Conservation (phyloP, 2,113 vertebrate species). For the Arothron firmamentum region DNA sequence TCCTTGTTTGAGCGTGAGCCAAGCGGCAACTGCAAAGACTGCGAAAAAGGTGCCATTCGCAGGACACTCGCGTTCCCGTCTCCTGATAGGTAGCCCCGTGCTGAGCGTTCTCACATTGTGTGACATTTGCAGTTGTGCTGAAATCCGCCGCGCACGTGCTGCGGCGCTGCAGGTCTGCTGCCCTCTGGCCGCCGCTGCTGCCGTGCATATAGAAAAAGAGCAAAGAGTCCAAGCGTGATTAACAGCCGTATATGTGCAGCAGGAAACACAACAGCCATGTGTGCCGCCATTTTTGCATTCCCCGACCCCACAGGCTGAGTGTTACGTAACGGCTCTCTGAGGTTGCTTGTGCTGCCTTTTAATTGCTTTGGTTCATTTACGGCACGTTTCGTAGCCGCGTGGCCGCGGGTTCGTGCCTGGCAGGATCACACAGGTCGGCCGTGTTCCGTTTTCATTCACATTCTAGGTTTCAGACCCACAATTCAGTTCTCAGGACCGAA, state of each 20-base stretch:
- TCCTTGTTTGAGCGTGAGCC: constrained; percentile 1
- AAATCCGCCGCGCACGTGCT: constrained; percentile 57
- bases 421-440: constrained; percentile 23
- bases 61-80: constrained; percentile 45
- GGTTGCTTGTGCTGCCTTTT: constrained; percentile 53
- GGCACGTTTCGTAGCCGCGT: constrained; percentile 7
- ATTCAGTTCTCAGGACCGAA: constrained; percentile 19
- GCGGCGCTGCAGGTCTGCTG: constrained; percentile 44
- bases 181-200: constrained; percentile 50
- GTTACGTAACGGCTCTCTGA: constrained; percentile 58
- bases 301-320: constrained; percentile 49
- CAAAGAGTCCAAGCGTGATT: constrained; percentile 65
- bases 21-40: constrained; percentile 14
- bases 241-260: constrained; percentile 63
- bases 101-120: constrained; percentile 53
- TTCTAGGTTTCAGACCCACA: constrained; percentile 22
- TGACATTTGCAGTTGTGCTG: constrained; percentile 67
- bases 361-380: constrained; percentile 47
- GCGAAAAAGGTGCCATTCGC: constrained; percentile 44
- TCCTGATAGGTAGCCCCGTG: constrained; percentile 39
- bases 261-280: constrained; percentile 61
- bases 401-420: constrained; percentile 3
- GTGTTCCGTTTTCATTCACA: constrained; percentile 10
- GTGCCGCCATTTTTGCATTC: constrained; percentile 53
- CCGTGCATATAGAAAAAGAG: constrained; percentile 63